Conservation (phyloP, 2,797 vertebrate species). For the Pelochelys cantorii region DNA sequence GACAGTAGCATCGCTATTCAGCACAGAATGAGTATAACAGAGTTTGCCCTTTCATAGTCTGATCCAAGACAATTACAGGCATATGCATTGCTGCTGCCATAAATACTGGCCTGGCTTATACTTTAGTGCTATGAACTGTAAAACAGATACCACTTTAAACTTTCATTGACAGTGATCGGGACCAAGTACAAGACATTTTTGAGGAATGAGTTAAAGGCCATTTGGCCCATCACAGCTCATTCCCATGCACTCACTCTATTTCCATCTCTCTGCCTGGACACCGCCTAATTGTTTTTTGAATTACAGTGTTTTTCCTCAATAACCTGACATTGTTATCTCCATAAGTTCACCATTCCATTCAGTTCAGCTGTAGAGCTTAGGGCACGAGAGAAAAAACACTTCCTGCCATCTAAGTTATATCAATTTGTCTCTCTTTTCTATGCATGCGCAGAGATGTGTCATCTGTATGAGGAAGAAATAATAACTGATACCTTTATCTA, state of each 20-base stretch:
- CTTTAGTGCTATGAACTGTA: neutral
- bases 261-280: neutral
- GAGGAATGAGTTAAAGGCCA: neutral
- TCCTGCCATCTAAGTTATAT: neutral
- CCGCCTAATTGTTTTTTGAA: neutral
- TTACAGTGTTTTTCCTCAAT: neutral
- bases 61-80: neutral
- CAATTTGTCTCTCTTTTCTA: neutral
- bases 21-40: neutral
- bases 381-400: neutral
- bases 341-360: neutral
- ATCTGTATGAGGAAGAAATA: neutral
- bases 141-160: neutral
- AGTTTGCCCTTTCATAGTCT: neutral
- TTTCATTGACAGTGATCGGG: neutral
- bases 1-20: neutral
- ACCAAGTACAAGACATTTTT: accelerated
- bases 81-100: neutral
- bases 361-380: neutral
- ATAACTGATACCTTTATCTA: neutral
- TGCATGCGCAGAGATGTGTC: neutral
- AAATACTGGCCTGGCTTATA: neutral
- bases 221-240: neutral
- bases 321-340: neutral
- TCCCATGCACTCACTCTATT: neutral